Conservation (phyloP, 1,140 invertebrate genomes). For the Bombus ignitus region DNA sequence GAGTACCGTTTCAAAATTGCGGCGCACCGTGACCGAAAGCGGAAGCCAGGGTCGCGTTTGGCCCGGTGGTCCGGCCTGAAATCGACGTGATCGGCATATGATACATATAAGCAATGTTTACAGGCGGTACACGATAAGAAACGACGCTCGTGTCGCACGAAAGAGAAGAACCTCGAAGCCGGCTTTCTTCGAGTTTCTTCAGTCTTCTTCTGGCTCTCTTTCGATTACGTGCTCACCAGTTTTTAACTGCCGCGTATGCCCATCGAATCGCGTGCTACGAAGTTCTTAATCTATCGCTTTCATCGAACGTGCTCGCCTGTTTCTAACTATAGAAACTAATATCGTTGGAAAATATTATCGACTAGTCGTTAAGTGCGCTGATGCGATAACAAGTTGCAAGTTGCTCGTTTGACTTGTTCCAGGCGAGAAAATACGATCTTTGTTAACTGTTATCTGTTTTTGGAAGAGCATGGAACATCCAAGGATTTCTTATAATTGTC, state of each 20-base stretch:
- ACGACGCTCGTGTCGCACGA: slow-evolving; percentile 2
- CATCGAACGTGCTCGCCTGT: neutral
- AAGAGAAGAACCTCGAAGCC: slow-evolving; percentile 10
- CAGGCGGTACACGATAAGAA: slow-evolving; percentile 32
- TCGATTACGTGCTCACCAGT: slow-evolving; percentile 2
- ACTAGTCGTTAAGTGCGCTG: neutral
- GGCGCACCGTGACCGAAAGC: neutral
- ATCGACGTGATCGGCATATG: slow-evolving; percentile 3
- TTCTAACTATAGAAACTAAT: neutral
- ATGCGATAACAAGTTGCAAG: neutral
- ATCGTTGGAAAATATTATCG: neutral
- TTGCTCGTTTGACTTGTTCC: neutral
- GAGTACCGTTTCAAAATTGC: neutral
- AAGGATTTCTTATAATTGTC: neutral
- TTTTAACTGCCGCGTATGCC: neutral
- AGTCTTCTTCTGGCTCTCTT: slow-evolving; percentile 32
- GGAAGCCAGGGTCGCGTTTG: neutral
- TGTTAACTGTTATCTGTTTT: neutral
- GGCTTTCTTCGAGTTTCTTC: slow-evolving; percentile 9
- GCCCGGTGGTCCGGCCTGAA: neutral
- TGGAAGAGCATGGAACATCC: neutral
- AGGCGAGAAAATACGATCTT: neutral
- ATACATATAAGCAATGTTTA: slow-evolving; percentile 33
- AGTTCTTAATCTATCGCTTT: neutral
- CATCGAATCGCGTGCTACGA: neutral